Conservation (phyloP, 2,797 vertebrate species). For the Xiphophorus birchmanni region DNA sequence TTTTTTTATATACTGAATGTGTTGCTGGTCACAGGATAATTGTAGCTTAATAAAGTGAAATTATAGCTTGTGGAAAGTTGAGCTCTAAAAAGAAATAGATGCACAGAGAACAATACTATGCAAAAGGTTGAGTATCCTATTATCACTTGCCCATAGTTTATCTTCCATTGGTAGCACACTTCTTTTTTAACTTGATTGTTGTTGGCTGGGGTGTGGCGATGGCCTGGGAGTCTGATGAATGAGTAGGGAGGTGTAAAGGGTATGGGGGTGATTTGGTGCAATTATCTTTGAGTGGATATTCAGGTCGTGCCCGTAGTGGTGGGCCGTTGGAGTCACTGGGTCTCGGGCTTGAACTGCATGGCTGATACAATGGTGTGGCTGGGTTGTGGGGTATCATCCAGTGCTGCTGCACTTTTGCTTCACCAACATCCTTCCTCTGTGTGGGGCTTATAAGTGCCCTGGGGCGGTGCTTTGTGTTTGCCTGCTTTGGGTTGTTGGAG, state of each 20-base stretch:
- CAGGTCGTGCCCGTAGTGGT: neutral
- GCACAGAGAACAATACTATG: neutral
- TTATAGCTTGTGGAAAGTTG: constrained; percentile 29
- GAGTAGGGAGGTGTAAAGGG: too few relatives aligned
- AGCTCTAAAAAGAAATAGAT: neutral
- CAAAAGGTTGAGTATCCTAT: neutral
- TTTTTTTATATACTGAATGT: constrained; percentile 19
- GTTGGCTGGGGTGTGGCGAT: neutral
- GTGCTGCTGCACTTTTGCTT: neutral
- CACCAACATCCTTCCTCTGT: neutral
- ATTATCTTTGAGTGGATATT: neutral
- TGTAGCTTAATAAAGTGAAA: constrained; percentile 19
- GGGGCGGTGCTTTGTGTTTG: neutral
- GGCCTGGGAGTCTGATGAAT: neutral
- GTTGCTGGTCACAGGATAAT: constrained; percentile 4
- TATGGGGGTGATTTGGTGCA: neutral
- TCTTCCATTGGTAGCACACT: neutral
- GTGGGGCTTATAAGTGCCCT: neutral
- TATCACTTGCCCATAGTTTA: neutral
- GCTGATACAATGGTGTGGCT: neutral
- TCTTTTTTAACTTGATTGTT: neutral
- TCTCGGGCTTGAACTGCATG: neutral
- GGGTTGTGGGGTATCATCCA: neutral
- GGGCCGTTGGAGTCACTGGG: neutral
- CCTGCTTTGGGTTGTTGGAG: neutral